phyloP scores from a whole-genome alignment of 2,888 invertebrate genomes.

The Dasypolia templi region DNA sequence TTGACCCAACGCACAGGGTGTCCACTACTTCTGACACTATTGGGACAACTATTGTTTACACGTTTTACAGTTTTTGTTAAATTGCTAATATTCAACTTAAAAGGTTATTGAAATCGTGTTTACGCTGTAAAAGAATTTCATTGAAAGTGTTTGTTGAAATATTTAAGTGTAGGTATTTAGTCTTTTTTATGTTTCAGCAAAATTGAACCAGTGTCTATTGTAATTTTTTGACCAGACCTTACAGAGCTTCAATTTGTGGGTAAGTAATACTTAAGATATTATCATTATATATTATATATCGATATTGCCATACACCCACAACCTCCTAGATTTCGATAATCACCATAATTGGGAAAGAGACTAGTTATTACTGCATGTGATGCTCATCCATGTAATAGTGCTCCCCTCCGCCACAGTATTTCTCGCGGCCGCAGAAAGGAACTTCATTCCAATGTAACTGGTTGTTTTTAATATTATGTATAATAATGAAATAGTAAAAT shows the following conservation, averaged over 20 bases:
- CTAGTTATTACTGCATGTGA: too few relatives aligned
- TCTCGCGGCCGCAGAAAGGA: too few relatives aligned
- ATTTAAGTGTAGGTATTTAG: not conserved
- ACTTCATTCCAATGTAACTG: too few relatives aligned
- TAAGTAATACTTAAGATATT: not conserved
- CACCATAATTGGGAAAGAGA: too few relatives aligned
- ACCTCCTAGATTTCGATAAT: too few relatives aligned
- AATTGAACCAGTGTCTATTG: too few relatives aligned
- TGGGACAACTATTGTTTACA: slow-evolving; percentile 46
- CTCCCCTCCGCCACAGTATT: too few relatives aligned
- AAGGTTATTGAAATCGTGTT: slow-evolving; percentile 41
- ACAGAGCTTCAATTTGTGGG: not conserved
- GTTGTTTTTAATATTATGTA: too few relatives aligned
- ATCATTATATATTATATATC: too few relatives aligned
- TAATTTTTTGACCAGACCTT: not conserved
- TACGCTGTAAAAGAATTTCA: slow-evolving; percentile 42
- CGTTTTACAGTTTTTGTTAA: slow-evolving; percentile 38
- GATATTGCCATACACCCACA: too few relatives aligned
- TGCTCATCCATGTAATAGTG: too few relatives aligned
- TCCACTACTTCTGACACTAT: slow-evolving; percentile 40
- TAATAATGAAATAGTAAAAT: too few relatives aligned
- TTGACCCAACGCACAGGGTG: slow-evolving; percentile 50
- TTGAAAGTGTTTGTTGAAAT: slow-evolving; percentile 35
- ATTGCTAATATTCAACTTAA: slow-evolving; percentile 35
- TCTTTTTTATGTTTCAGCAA: slow-evolving; percentile 14